Percentiles rank a stretch among this genome's conserved stretches.
Conservation (phyloP, 2,797 vertebrate genomes). For the Enoplosus armatus region DNA sequence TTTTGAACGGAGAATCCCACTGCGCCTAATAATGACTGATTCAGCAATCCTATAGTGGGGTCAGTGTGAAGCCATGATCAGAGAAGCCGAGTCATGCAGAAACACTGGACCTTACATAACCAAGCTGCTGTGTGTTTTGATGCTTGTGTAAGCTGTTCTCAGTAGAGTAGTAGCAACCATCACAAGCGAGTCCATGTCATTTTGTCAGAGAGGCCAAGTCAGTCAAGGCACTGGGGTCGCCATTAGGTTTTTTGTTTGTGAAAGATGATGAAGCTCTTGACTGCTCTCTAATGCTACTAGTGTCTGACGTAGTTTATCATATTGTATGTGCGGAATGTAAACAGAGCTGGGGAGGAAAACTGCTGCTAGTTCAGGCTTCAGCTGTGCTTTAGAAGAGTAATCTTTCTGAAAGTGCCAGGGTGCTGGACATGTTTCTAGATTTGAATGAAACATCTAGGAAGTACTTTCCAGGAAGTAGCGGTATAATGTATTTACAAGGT, state of each 20-base stretch:
- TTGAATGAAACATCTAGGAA: slow-evolving; percentile 22
- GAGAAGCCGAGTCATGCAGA: slow-evolving; percentile 62
- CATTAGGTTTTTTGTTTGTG: slow-evolving; percentile 20
- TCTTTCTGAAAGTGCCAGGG: slow-evolving; percentile 8
- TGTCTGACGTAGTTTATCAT: slow-evolving; percentile 24
- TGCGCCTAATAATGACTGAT: slow-evolving; percentile 58
- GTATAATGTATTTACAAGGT: background rate
- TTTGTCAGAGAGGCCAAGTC: slow-evolving; percentile 17
- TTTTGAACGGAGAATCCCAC: slow-evolving; percentile 29
- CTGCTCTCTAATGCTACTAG: slow-evolving; percentile 5
- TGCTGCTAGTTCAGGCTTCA: slow-evolving; percentile 4
- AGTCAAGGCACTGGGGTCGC: background rate
- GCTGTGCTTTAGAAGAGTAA: slow-evolving; percentile 21
- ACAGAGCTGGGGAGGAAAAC: slow-evolving; percentile 13
- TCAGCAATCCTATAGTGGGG: slow-evolving; percentile 63
- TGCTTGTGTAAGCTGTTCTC: slow-evolving; percentile 76
- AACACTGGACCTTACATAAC: slow-evolving; percentile 77
- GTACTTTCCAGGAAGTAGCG: slow-evolving; percentile 30
- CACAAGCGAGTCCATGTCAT: slow-evolving; percentile 35
- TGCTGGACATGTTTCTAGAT: slow-evolving; percentile 15
- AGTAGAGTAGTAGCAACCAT: slow-evolving; percentile 50
- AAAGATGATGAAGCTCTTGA: slow-evolving; percentile 21
- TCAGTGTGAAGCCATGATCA: slow-evolving; percentile 61
- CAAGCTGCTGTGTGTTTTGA: slow-evolving; percentile 68
- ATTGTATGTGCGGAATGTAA: slow-evolving; percentile 34